Conservation (phyloP, 2,113 vertebrate genomes). For the Cercocebus atys region DNA sequence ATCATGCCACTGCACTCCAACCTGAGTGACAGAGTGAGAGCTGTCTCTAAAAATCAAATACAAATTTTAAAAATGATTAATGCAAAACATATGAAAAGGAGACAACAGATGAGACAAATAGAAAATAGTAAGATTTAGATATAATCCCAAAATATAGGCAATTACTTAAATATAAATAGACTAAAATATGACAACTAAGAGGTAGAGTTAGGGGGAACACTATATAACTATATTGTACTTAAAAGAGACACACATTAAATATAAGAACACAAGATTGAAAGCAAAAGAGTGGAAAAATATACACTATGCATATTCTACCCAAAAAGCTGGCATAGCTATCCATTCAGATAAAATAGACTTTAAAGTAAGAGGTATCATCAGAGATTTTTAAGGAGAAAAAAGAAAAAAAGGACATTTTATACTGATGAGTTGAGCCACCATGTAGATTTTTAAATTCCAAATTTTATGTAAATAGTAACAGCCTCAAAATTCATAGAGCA, state of each 20-base stretch:
- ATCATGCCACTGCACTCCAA: too few species aligned
- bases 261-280: background rate
- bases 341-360: background rate
- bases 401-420: background rate
- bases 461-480: background rate
- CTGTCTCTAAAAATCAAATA: too few species aligned
- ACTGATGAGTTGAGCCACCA: background rate
- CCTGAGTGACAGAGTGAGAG: too few species aligned
- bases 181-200: conserved; percentile 9
- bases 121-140: background rate
- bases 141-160: background rate
- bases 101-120: background rate
- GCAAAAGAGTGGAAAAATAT: background rate
- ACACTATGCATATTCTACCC: background rate
- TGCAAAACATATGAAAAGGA: background rate
- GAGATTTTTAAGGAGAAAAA: background rate
- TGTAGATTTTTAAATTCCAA: background rate
- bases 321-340: background rate
- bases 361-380: background rate
- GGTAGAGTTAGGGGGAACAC: background rate
- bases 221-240: background rate
- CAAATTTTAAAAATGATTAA: background rate
- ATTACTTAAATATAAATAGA: conserved; percentile 13
- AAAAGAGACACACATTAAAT: background rate
- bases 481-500: background rate